A percentile compares a stretch with the other conserved stretches of the same genome.
These are phyloP conservation scores for Clusia tigrina DNA, from an alignment of 2,888 invertebrate species.

Conservation along the genomic window DNA sequence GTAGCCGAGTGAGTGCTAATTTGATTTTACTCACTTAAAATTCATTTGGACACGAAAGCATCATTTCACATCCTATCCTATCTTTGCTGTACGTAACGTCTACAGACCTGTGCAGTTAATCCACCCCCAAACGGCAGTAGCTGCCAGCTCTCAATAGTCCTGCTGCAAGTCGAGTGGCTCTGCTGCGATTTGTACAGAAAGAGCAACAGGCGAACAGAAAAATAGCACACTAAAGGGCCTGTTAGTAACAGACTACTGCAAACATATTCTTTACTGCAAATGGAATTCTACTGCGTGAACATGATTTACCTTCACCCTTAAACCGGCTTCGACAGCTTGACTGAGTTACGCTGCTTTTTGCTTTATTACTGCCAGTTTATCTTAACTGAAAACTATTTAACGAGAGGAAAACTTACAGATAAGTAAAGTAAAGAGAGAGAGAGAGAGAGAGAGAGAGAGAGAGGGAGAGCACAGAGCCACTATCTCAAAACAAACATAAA, in stretches of 20 bases:
- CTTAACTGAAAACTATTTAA: background rate
- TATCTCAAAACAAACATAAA: too few relatives aligned
- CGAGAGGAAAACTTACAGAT: background rate
- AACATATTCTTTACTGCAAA: background rate
- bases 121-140: slow-evolving; percentile 10
- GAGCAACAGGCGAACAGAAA: slow-evolving; percentile 33
- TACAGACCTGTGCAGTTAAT: slow-evolving; percentile 37
- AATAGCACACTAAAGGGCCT: slow-evolving; percentile 32
- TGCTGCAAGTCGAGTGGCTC: background rate
- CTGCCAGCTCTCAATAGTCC: too few relatives aligned
- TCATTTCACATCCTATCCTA: too few relatives aligned
- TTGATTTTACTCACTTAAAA: too few relatives aligned
- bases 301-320: too few relatives aligned
- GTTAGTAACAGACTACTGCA: slow-evolving; percentile 29
- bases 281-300: too few relatives aligned
- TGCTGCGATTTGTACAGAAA: slow-evolving; percentile 25
- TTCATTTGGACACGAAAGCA: too few relatives aligned
- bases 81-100: slow-evolving; percentile 36
- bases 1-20: too few relatives aligned
- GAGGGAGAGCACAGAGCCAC: too few relatives aligned
- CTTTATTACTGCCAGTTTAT: too few relatives aligned
- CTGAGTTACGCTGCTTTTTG: too few relatives aligned
- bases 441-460: background rate
- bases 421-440: background rate
- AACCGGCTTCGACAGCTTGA: too few relatives aligned